These are phyloP conservation scores for Hylomyscus alleni DNA, from an alignment of 2,797 vertebrate species.

Conservation along the genomic window DNA sequence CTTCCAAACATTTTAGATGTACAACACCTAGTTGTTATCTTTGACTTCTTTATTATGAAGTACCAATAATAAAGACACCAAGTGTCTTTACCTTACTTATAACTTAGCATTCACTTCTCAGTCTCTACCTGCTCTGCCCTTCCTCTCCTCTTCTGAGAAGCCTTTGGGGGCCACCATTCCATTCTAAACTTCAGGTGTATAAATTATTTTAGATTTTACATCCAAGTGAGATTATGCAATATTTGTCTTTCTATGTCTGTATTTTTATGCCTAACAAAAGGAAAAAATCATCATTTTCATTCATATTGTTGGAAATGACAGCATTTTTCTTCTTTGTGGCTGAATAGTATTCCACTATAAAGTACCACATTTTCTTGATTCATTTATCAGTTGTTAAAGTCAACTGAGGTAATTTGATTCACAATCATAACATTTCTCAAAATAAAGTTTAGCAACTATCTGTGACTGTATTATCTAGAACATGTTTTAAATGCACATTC, in stretches of 20 bases:
- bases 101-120: background rate
- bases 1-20: background rate
- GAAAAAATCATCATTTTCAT: background rate
- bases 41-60: background rate
- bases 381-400: background rate
- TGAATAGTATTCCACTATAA: background rate
- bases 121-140: background rate
- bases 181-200: background rate
- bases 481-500: slow-evolving; percentile 55
- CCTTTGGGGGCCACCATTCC: background rate
- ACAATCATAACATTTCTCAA: slow-evolving; percentile 64
- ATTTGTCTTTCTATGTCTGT: background rate
- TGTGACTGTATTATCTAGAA: slow-evolving; percentile 26
- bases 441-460: slow-evolving; percentile 45
- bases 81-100: background rate
- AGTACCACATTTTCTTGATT: background rate
- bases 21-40: background rate
- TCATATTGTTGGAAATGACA: slow-evolving; percentile 17
- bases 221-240: background rate
- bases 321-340: background rate
- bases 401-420: slow-evolving; percentile 49
- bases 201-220: background rate
- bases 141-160: background rate
- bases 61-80: background rate
- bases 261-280: background rate